Base-by-base conservation (phyloP, 2,113 vertebrate species). In the Dromaius novaehollandiae region DNA sequence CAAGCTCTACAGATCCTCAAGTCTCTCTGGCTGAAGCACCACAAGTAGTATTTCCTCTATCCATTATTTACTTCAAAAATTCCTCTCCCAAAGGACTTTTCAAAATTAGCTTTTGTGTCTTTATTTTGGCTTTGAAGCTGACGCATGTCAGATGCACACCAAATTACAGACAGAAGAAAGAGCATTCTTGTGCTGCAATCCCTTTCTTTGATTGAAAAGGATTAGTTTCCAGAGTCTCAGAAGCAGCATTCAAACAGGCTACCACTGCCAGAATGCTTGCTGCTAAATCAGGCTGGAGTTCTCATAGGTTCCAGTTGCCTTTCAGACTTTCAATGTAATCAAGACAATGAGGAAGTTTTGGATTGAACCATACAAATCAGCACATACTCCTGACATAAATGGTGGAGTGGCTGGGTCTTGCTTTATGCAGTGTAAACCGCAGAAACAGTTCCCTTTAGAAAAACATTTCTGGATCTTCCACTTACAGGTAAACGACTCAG, bases 61-160 rank as follows among this genome's bases (percentile, higher is more conserved):
- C 24, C 34, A 63, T 30, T 78, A 70, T 46, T 83, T 78, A 86
- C 81, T 78, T 92, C 61, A 86, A 51, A 38, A 75, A 88, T 61
- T 81, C 32, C 53, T 90, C 38, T 71, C 46, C 69, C 83, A 17
- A 78, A 86, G 77, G 50, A 24, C 61, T 71, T 80, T 22, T 36
- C 76, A 93, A 88, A 94, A 75, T 34, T 81, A 81, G 55, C 42
- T 88, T 86, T 83, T 68, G 70, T 42, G 11, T 88, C 76, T 95
- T 90, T 60, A 64, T 81, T 69, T 81, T 81, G 64, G 68, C 88
- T 94, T 95, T 94, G 82, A 89, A 91, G 68, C 56, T 68, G 42
- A 86, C 5, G 25, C 25, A n/a, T 78, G 60, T 93, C 91, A 92
- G 81, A 94, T 51, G 50, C 2, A 4, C 22, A 86, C 46, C 56